Base-by-base conservation (phyloP, 2,797 vertebrate genomes). In the Amblyopsis hoosieri region DNA sequence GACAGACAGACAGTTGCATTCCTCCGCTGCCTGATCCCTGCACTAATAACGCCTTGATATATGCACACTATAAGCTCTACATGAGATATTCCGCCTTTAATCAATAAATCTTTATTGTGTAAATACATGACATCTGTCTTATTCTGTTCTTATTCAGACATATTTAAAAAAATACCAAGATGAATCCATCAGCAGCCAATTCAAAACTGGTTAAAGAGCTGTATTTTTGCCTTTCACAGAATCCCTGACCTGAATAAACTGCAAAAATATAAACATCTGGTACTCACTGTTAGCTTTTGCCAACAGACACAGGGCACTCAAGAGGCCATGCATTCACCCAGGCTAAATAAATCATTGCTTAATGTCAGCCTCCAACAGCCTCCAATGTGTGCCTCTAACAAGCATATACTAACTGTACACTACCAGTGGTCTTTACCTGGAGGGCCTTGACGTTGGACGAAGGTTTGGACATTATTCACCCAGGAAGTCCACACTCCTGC, bases 371-470 rank as follows among this genome's bases (percentile, higher is more conserved):
- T 29, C 23, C 3, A 29, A 29, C 23, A 29, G 23, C 23, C 23
- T 29, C 23, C 23, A 4, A 29, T 29, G 23, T 29, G 23, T 37
- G 33, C 33, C 33, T 37, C 33, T 1, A 37, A 53, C 47, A 63
- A 57, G 49, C 29, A 48, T 60, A 17, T 47, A 50, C 17, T 45
- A 49, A 23, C 19, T 46, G n/a, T 49, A 8, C 23, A 29, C 23
- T 4, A 29, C 46, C 10, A 17, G 54, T 2, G 9, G 68, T 55
- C 84, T 93, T 95, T 94, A 99, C 97, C 97, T 98, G 96, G 81
- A 99, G 94, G 91, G 96, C 94, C 90, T 94, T 98, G 78, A 99
- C 96, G 90, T 97, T 96, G 86, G 96, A 94, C 2, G 95, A 94
- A 69, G 94, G 94, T 90, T 99, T 95, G 83, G 97, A 97, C 97